Percentiles rank a stretch among this genome's conserved stretches.
Conservation (phyloP, 2,888 invertebrate genomes). For the Leucophenga montana region DNA sequence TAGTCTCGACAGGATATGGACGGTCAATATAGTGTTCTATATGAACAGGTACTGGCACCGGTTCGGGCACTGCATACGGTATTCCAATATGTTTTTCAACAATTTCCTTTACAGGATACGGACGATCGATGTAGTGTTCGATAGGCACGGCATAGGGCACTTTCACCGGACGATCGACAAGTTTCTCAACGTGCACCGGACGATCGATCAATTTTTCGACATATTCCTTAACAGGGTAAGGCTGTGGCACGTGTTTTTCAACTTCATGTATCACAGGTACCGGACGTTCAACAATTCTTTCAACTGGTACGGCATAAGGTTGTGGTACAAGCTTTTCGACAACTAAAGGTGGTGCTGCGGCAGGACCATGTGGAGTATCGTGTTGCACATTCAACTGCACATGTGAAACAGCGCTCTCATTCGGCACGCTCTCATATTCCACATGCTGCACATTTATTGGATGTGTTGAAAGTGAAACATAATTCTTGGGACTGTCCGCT, state of each 20-base stretch:
- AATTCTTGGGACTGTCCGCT: constrained; percentile 35
- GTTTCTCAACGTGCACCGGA: constrained; percentile 71
- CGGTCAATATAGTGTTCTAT: constrained; percentile 76
- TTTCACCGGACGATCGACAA: constrained; percentile 73
- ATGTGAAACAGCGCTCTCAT: constrained; percentile 46
- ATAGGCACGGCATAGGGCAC: constrained; percentile 73
- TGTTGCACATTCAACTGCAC: constrained; percentile 13
- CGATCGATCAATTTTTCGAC: constrained; percentile 71
- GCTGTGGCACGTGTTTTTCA: constrained; percentile 76
- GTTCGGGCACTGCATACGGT: constrained; percentile 75
- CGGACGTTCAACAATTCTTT: constrained; percentile 71
- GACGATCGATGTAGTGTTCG: constrained; percentile 72
- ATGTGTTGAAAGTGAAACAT: constrained; percentile 57
- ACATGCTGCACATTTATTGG: constrained; percentile 57
- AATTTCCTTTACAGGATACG: constrained; percentile 72
- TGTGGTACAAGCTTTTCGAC: constrained; percentile 74
- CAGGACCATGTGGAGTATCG: neutral
- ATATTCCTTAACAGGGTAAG: constrained; percentile 68
- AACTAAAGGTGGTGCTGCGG: constrained; percentile 5
- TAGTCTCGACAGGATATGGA: constrained; percentile 70
- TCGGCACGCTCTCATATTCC: constrained; percentile 52
- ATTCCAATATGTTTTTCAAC: constrained; percentile 75
- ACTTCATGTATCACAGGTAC: constrained; percentile 71
- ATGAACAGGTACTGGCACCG: constrained; percentile 73
- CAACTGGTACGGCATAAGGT: constrained; percentile 75